Base-by-base conservation (phyloP, 2,888 invertebrate genomes). In the Cheilosia grossa region DNA sequence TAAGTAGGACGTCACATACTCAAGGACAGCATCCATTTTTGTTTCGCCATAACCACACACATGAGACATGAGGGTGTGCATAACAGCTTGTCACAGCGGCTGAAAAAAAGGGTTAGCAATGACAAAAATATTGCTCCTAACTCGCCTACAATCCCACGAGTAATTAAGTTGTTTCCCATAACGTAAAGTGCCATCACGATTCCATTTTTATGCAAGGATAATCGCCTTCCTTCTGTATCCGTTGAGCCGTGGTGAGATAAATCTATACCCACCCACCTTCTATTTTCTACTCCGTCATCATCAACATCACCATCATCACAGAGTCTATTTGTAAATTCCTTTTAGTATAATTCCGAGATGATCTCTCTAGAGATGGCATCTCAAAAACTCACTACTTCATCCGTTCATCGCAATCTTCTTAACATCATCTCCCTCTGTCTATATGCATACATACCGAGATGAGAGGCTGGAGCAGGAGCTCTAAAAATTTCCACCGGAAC, bases 271-370 rank as follows among this genome's bases (percentile, higher is more conserved):
- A 4, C 24, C 21, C 13, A 67, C 66, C 24, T 24, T 24, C 1
- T 5, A 19, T 15, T 19, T 27, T 47, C 44, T 27, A 49, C 58
- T 44, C 47, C 40, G 63, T 49, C 58, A 61, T 47, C 24, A 24
- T 24, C 24, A 24, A 3, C 59, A 61, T 17, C 37, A 17, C 58
- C 82, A 24, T 53, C 69, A 49, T 70, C 64, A 70, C 37, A 30
- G 58, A 83, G 64, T 80, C 74, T 83, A 80, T 83, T 83, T 83
- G 69, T 64, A 80, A 83, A 83, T 83, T 83, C 83, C 80, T 83
- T 83, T 83, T 83, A 83, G 80, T 83, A 80, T 83, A 83, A 80
- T 83, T 70, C 83, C 80, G 9, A 69, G 83, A 83, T 83, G 83
- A 80, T 80, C 74, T 83, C 83, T 74, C 80, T 42, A 27, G 59